phyloP scores from a whole-genome alignment of 2,113 vertebrate species.

The Neogale vison region DNA sequence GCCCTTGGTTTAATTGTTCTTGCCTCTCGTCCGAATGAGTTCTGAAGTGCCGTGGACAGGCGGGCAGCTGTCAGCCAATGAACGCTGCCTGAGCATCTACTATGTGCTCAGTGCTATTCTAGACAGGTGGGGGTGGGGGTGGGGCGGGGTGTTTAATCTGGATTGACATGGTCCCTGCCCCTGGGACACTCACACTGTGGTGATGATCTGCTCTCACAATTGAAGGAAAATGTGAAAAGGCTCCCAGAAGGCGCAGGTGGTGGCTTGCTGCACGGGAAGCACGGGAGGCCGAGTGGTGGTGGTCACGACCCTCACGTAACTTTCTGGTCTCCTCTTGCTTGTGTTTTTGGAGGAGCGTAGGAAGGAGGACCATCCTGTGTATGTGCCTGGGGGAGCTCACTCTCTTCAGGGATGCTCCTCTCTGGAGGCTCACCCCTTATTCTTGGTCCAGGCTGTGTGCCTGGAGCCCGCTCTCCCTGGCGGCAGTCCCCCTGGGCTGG shows the following conservation, averaged over 20 bases:
- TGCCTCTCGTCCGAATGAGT: not conserved
- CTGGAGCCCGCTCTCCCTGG: not conserved
- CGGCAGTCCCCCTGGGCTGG: not conserved
- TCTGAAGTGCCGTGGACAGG: not conserved
- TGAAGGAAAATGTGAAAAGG: not conserved
- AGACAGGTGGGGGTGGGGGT: not conserved
- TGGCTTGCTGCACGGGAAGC: not conserved
- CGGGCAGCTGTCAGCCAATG: not conserved
- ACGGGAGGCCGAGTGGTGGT: rapidly evolving
- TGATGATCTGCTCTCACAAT: not conserved
- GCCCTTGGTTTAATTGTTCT: not conserved
- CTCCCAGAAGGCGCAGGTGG: not conserved
- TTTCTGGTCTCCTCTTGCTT: not conserved
- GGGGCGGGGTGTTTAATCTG: not conserved
- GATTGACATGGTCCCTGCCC: not conserved
- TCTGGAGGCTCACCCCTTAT: not conserved
- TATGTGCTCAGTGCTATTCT: not conserved
- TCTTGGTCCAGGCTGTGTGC: not conserved
- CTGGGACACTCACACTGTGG: not conserved
- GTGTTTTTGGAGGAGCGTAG: not conserved
- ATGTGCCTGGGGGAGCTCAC: not conserved
- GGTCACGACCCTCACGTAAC: rapidly evolving
- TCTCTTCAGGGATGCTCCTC: not conserved
- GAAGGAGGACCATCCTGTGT: not conserved
- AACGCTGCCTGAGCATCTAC: rapidly evolving